These are phyloP conservation scores for Yponomeuta malinellus DNA, from an alignment of 2,888 invertebrate genomes.

Conservation along the genomic window DNA sequence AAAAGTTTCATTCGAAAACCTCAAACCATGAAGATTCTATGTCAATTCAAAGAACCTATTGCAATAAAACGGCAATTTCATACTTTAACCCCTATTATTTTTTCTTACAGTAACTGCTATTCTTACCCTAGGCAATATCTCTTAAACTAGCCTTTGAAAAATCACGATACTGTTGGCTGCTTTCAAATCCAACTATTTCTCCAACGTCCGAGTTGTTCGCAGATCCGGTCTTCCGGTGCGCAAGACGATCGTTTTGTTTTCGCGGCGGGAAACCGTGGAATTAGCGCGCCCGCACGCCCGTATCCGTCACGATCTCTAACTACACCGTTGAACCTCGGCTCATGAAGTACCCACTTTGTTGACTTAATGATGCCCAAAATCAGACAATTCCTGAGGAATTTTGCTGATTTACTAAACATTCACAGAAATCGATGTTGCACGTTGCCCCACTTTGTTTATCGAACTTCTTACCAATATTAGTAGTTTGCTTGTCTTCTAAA, in stretches of 20 bases:
- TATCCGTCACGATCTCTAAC: conserved; percentile 46
- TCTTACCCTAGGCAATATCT: too few relatives aligned
- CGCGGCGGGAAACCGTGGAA: conserved; percentile 32
- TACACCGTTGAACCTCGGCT: conserved; percentile 29
- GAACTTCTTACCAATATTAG: too few relatives aligned
- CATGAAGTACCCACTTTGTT: conserved; percentile 10
- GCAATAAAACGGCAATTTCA: too few relatives aligned
- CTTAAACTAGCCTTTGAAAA: too few relatives aligned
- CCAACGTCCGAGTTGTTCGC: conserved; percentile 12
- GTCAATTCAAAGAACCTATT: too few relatives aligned
- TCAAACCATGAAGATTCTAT: too few relatives aligned
- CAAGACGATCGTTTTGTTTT: conserved; percentile 20
- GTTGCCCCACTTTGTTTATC: neutral
- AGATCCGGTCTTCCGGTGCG: conserved; percentile 15
- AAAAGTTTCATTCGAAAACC: too few relatives aligned
- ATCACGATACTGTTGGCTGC: neutral
- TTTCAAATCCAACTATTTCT: neutral
- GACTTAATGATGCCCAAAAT: neutral
- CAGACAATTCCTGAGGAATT: neutral
- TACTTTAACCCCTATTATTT: too few relatives aligned
- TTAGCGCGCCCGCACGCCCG: conserved; percentile 30
- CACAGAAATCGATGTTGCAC: neutral
- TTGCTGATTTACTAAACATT: neutral
- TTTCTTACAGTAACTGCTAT: too few relatives aligned
- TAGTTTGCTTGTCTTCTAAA: too few relatives aligned